Base-by-base conservation (phyloP, 1,140 invertebrate species). In the Formica exsecta region DNA sequence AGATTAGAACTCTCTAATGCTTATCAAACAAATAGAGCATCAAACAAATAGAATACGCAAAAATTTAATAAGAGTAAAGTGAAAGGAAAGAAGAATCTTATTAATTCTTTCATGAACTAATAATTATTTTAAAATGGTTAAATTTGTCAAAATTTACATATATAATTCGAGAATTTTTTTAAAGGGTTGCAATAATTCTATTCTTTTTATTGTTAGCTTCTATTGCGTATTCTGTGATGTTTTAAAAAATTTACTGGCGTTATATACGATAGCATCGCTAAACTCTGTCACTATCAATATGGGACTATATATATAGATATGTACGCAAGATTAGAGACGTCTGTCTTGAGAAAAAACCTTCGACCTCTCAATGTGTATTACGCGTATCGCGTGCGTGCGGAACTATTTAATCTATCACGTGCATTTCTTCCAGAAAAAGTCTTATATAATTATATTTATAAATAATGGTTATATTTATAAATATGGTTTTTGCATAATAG, bases 231-330 rank as follows among this genome's bases (percentile, higher is more conserved):
- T 22, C 3, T 75, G n/a, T 32, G 13, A 29, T 8, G 3, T 76
- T 29, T 48, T 7, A 36, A 22, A 68, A 71, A 80, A 38, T 4
- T 79, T 44, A 32, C 7, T 68, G 25, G 13, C 29, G 44, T 64
- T 44, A 68, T 36, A n/a, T 65, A 38, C 11, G 25, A 51, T 68
- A 7, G 29, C 19, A 16, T 25, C 3, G 22, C 19, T 57, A 57
- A 68, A 64, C 36, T 76, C 4, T 76, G 57, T 64, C 38, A 38
- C 11, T 80, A 38, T 70, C 65, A 70, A 70, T 25, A 57, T 13
- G 3, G 13, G 25, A 16, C 13, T 80, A 13, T 70, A 54, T 38
- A 57, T 57, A n/a, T 4, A 51, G 48, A 51, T 4, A 51, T 51
- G 5, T 48, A 48, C 4, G 16, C 22, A 59, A 83, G 68, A 64